Evolutionary conservation across 2,797 vertebrate species (phyloP).

Genomic region (Aulostomus chinensis): DNA sequence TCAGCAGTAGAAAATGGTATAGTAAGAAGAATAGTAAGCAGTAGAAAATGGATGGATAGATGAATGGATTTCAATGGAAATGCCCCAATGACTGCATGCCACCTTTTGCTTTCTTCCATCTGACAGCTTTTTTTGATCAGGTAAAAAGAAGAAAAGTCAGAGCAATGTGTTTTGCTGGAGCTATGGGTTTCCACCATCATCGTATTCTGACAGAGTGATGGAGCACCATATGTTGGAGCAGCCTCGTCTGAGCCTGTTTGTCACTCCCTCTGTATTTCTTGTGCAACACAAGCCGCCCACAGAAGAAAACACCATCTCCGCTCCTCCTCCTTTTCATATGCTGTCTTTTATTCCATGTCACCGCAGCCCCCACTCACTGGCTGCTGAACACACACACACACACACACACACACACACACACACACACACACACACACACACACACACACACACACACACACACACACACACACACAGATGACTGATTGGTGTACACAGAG

Average conservation of each 20-base stretch:
- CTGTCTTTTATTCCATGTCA: constrained; percentile 58
- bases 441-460: constrained; percentile 10
- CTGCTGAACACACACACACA: constrained; percentile 35
- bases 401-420: constrained; percentile 15
- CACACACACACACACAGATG: constrained; percentile 4
- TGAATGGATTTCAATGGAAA: too few species aligned
- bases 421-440: constrained; percentile 5
- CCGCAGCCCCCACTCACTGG: constrained; percentile 33
- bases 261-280: constrained; percentile 32
- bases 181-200: constrained; percentile 24
- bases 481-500: constrained; percentile 10
- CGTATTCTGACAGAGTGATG: constrained; percentile 32
- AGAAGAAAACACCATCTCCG: constrained; percentile 46
- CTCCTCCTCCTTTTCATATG: constrained; percentile 53
- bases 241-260: constrained; percentile 43
- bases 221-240: constrained; percentile 19
- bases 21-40: too few species aligned
- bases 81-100: too few species aligned
- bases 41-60: too few species aligned
- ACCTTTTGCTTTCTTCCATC: background rate
- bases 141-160: constrained; percentile 22
- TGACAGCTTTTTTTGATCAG: constrained; percentile 33
- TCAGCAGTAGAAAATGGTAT: too few species aligned
- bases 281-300: constrained; percentile 50
- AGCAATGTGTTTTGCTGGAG: constrained; percentile 11